A percentile compares a stretch with the other conserved stretches of the same genome.
Conservation (phyloP, 2,888 invertebrate species). For the Drosophila vallismaia region DNA sequence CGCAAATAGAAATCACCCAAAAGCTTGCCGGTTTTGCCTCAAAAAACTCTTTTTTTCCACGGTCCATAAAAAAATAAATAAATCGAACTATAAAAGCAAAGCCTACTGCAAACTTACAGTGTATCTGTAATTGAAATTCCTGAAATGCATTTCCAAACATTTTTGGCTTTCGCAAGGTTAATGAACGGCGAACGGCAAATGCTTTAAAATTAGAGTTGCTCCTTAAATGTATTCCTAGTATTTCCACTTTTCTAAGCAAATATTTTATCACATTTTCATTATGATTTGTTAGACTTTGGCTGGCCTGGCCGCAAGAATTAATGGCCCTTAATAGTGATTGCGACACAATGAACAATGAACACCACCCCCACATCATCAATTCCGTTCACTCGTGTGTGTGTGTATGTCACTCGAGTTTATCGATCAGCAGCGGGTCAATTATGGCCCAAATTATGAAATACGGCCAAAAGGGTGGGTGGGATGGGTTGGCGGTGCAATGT, state of each 20-base stretch:
- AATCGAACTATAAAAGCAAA: background rate
- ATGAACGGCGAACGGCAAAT: conserved; percentile 38
- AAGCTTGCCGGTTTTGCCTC: conserved; percentile 11
- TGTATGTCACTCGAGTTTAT: conserved; percentile 32
- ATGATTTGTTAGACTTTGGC: conserved; percentile 30
- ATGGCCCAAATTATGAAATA: conserved; percentile 40
- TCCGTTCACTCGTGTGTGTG: conserved; percentile 10
- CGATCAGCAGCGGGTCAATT: conserved; percentile 44
- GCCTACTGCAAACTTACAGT: conserved; percentile 1
- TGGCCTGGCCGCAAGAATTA: conserved; percentile 23
- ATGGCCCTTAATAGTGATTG: conserved; percentile 33
- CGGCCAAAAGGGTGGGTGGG: conserved; percentile 11
- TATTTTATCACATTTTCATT: conserved; percentile 15
- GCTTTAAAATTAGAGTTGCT: conserved; percentile 7
- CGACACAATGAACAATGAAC: conserved; percentile 25
- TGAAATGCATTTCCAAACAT: conserved; percentile 22
- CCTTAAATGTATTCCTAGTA: too few species aligned
- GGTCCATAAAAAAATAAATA: too few species aligned
- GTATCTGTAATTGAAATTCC: conserved; percentile 14
- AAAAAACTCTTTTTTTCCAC: conserved; percentile 14
- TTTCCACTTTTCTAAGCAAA: background rate
- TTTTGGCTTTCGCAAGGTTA: conserved; percentile 32
- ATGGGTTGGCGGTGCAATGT: conserved; percentile 39
- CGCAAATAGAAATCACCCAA: conserved; percentile 63
- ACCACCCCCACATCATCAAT: conserved; percentile 45